Percentiles rank a stretch among this genome's conserved stretches.
These are phyloP conservation scores for Poecilus cupreus DNA, from an alignment of 2,888 invertebrate species.

Conservation along the genomic window DNA sequence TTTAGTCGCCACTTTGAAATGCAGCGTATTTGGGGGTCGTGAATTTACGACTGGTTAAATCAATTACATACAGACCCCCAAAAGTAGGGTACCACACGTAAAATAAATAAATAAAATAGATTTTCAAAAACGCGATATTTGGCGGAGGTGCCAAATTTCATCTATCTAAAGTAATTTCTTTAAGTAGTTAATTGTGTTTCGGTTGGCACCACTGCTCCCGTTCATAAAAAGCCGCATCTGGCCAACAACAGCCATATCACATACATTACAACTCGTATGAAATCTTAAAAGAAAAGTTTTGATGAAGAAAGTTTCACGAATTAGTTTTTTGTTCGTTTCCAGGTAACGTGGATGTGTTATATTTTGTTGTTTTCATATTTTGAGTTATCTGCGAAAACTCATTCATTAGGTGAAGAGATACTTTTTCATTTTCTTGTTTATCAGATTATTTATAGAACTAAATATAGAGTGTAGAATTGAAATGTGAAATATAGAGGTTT, in stretches of 20 bases:
- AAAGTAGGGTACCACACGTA: no score
- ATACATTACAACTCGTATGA: constrained; percentile 38
- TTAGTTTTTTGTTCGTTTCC: constrained; percentile 42
- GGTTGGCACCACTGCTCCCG: neutral
- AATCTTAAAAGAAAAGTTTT: constrained; percentile 50
- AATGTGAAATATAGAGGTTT: no score
- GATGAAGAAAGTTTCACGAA: constrained; percentile 44
- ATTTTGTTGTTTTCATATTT: constrained; percentile 38
- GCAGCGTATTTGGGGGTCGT: no score
- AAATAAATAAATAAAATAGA: no score
- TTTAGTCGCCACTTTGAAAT: no score
- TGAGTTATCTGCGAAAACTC: constrained; percentile 13
- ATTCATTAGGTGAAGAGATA: neutral
- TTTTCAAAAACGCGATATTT: no score
- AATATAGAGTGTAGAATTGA: no score
- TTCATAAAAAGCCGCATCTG: neutral
- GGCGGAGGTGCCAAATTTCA: no score
- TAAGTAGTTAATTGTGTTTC: neutral
- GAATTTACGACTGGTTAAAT: no score
- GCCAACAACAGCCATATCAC: neutral
- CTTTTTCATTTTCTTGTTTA: neutral
- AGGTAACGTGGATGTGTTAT: constrained; percentile 23
- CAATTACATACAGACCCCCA: no score
- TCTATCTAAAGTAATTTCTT: constrained; percentile 15
- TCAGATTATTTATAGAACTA: neutral